These are phyloP conservation scores for Agrochola macilenta DNA, from an alignment of 2,888 invertebrate species.

Conservation along the genomic window DNA sequence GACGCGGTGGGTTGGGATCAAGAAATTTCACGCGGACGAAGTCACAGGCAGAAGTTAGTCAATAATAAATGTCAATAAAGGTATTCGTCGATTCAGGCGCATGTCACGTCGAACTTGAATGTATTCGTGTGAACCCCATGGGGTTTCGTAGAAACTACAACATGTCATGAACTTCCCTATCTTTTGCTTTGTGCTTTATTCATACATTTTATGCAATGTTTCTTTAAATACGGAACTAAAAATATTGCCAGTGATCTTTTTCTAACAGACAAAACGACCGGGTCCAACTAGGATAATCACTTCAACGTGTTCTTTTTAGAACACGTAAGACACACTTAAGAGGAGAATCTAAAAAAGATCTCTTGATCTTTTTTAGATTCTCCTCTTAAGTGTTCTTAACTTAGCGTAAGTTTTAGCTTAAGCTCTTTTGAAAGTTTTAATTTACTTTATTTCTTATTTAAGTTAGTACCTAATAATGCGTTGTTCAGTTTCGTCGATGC, in stretches of 20 bases:
- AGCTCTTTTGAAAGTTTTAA: too few relatives aligned
- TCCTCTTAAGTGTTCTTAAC: neutral
- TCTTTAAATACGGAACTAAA: too few relatives aligned
- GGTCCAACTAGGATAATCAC: neutral
- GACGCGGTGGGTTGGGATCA: too few relatives aligned
- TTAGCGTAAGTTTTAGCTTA: too few relatives aligned
- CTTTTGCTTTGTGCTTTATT: neutral
- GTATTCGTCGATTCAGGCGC: conserved; percentile 8
- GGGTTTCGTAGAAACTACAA: conserved; percentile 14
- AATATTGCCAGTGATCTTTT: neutral
- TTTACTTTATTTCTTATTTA: neutral
- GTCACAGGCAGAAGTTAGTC: too few relatives aligned
- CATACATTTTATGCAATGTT: neutral
- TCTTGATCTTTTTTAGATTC: neutral
- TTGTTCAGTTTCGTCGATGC: neutral
- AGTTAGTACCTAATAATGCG: neutral
- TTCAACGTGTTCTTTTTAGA: neutral
- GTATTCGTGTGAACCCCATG: conserved; percentile 13
- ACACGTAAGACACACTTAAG: too few relatives aligned
- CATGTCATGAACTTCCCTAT: neutral
- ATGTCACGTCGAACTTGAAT: conserved; percentile 9
- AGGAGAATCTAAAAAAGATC: too few relatives aligned
- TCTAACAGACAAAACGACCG: neutral
- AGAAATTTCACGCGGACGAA: too few relatives aligned
- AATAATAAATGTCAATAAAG: too few relatives aligned